These are phyloP conservation scores for Nyctereutes procyonoides DNA, from an alignment of 2,113 vertebrate genomes.

Conservation along the genomic window DNA sequence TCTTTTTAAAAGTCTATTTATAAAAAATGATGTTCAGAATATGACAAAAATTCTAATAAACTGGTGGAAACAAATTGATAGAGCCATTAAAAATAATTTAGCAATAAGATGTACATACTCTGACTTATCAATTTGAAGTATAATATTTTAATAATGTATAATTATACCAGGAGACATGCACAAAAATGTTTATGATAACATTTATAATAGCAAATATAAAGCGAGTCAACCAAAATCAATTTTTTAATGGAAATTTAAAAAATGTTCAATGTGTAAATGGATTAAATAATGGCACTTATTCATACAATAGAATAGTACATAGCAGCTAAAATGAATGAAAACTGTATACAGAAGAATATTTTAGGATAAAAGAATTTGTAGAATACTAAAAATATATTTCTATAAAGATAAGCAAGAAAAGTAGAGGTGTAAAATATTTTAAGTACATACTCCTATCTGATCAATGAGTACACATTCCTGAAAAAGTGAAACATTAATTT, in stretches of 20 bases:
- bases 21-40: neutral
- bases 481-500: conserved; percentile 21
- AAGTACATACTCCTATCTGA: neutral
- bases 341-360: neutral
- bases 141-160: neutral
- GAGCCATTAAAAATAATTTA: neutral
- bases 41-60: neutral
- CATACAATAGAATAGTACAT: neutral
- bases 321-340: neutral
- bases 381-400: neutral
- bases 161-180: neutral
- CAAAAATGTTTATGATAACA: neutral
- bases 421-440: too few species aligned
- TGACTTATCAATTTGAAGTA: neutral
- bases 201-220: neutral
- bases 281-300: neutral
- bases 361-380: neutral
- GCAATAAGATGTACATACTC: neutral
- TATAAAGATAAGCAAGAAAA: neutral
- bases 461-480: neutral
- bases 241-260: neutral
- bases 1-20: neutral
- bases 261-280: neutral
- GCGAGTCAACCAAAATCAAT: neutral
- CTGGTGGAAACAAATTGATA: neutral